These are phyloP conservation scores for Sturnira hondurensis DNA, from an alignment of 2,113 vertebrate genomes.

Conservation along the genomic window DNA sequence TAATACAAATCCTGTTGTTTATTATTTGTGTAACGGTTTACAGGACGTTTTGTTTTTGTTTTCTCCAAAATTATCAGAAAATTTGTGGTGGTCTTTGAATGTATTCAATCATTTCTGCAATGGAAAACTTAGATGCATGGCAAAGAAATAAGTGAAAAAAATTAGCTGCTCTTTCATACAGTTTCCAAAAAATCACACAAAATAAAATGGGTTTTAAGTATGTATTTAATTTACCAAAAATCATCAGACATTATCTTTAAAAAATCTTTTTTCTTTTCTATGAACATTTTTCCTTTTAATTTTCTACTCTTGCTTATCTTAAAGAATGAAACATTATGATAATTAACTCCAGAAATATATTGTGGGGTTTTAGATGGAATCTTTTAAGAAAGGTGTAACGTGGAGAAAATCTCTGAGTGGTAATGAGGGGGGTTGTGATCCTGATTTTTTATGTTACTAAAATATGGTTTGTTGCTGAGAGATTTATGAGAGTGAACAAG, in stretches of 20 bases:
- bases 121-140: neutral
- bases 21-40: neutral
- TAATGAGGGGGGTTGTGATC: neutral
- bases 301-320: neutral
- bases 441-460: neutral
- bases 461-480: conserved; percentile 24
- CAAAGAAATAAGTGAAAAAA: neutral
- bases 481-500: conserved; percentile 31
- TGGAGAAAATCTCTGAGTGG: neutral
- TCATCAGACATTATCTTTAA: neutral
- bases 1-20: neutral
- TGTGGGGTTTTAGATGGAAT: neutral
- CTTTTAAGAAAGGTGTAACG: neutral
- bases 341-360: neutral
- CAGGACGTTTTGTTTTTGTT: neutral
- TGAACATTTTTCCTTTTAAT: neutral
- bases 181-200: neutral
- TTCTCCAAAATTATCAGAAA: neutral
- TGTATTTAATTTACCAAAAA: neutral
- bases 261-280: neutral
- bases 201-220: neutral
- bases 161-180: neutral
- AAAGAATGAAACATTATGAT: neutral
- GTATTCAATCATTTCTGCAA: neutral
- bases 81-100: neutral